phyloP scores from a whole-genome alignment of 1,140 invertebrate species.

The Diplogasteroides magnus region DNA sequence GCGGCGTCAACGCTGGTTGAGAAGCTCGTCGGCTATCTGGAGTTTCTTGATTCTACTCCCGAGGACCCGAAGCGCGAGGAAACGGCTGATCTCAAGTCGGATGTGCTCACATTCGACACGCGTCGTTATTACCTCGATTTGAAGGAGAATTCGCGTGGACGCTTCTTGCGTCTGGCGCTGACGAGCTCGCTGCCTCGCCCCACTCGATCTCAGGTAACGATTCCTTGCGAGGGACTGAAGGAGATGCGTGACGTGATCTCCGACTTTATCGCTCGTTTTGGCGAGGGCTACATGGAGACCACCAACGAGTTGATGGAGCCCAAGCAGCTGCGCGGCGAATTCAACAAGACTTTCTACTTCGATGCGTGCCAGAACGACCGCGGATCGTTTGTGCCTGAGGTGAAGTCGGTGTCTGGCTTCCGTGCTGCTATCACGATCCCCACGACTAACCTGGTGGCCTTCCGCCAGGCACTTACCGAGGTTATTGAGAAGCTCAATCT shows the following conservation, averaged over 20 bases:
- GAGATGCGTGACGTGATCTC: conserved; percentile 93
- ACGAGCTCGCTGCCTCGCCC: conserved; percentile 20
- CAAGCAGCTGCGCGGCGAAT: conserved; percentile 89
- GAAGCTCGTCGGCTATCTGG: neutral
- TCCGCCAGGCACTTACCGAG: conserved; percentile 19
- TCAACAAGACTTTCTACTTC: conserved; percentile 96
- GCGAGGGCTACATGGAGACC: conserved; percentile 55
- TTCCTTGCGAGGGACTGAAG: conserved; percentile 96
- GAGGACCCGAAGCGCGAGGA: neutral
- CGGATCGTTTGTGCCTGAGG: conserved; percentile 70
- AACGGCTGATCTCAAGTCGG: conserved; percentile 67
- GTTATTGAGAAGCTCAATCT: conserved; percentile 9
- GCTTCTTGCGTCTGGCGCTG: conserved; percentile 79
- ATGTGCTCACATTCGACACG: conserved; percentile 97
- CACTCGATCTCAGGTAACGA: conserved; percentile 64
- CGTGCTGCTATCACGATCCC: conserved; percentile 23
- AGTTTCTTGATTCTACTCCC: neutral
- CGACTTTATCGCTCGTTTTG: conserved; percentile 91
- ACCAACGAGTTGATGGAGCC: conserved; percentile 68
- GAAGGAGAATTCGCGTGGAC: conserved; percentile 91
- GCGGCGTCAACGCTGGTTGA: conserved; percentile 15
- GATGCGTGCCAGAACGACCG: conserved; percentile 97
- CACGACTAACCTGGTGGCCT: conserved; percentile 7
- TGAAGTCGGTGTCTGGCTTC: conserved; percentile 21
- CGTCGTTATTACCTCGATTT: conserved; percentile 93